Evolutionary conservation across 92 coral and sea anemone species (phyloP), one percentile per base, ranked within the genome.

Genomic region (Paragorgia papillata): DNA sequence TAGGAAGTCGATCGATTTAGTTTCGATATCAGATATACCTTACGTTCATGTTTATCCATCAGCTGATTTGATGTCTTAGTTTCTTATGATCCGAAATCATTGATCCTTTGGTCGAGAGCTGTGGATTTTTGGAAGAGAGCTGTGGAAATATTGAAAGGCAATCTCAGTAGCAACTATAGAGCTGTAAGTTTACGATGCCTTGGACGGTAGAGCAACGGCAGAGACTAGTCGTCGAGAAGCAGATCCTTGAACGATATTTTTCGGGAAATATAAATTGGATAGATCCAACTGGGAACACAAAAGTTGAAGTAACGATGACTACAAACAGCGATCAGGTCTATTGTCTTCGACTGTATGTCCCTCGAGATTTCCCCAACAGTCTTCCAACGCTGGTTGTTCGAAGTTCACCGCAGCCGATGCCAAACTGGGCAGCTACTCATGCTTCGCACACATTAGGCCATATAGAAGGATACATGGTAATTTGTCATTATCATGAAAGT

Each of bases 281-380:
- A n/a, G 85, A 89, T 57, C 92, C 88, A 39, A 69, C 76, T 27
- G 90, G 88, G 3, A 66, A 84, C 39, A 84, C 92, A 9, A 86
- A 77, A 51, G 88, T 91, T 15, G 92, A 85, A 59, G 92, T 86
- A 8, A 75, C 67, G 33, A 83, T 88, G 88, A 84, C 82, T 17
- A 85, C 92, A 26, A 73, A 73, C 60, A 83, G 81, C 78, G 75
- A 91, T 68, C 79, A 81, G 39, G 77, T 56, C 37, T 91, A 91
- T 69, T 77, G 69, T 1, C 83, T 91, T 62, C 84, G 90, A 58
- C 62, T 88, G 19, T 88, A 83, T 35, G 62, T 91, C 32, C 92
- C 92, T 34, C 24, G 13, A 13, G 97, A 91, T 71, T 91, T 73
- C 40, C 97, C 92, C 21, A 91, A 91, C 80, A 83, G 91, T 18